These are phyloP conservation scores for Drosophila prolongata DNA, from an alignment of 2,888 invertebrate genomes.

Conservation along the genomic window DNA sequence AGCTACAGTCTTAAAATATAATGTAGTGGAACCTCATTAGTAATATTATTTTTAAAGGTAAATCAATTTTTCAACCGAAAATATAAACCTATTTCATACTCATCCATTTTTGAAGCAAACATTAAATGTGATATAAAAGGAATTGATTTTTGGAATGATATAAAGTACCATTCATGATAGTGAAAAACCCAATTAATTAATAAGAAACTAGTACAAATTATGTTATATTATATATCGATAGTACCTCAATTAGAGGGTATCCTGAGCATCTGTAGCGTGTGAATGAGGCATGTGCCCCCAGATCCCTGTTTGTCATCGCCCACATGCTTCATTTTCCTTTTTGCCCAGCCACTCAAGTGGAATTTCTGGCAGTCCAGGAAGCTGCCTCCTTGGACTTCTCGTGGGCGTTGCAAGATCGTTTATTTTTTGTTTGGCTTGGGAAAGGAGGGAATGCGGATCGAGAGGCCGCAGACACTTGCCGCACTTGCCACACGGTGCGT, in stretches of 20 bases:
- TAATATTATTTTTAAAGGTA: too few species aligned
- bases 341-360: slow-evolving; percentile 44
- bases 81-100: too few species aligned
- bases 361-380: slow-evolving; percentile 65
- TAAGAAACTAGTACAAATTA: too few species aligned
- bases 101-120: too few species aligned
- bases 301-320: slow-evolving; percentile 15
- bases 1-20: too few species aligned
- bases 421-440: not conserved
- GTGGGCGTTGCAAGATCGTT: slow-evolving; percentile 63
- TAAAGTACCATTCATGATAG: too few species aligned
- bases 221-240: not conserved
- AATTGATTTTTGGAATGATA: too few species aligned
- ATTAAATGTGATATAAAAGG: too few species aligned
- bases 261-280: slow-evolving; percentile 43
- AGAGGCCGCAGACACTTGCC: slow-evolving; percentile 58
- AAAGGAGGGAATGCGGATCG: not conserved
- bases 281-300: slow-evolving; percentile 56
- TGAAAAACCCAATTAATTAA: too few species aligned
- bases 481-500: slow-evolving; percentile 68
- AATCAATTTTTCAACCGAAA: too few species aligned
- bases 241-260: not conserved
- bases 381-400: slow-evolving; percentile 43
- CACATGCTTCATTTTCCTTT: slow-evolving; percentile 71
- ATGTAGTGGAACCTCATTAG: too few species aligned